Evolutionary conservation across 2,113 vertebrate genomes (phyloP).

Genomic region (Apodemus sylvaticus): DNA sequence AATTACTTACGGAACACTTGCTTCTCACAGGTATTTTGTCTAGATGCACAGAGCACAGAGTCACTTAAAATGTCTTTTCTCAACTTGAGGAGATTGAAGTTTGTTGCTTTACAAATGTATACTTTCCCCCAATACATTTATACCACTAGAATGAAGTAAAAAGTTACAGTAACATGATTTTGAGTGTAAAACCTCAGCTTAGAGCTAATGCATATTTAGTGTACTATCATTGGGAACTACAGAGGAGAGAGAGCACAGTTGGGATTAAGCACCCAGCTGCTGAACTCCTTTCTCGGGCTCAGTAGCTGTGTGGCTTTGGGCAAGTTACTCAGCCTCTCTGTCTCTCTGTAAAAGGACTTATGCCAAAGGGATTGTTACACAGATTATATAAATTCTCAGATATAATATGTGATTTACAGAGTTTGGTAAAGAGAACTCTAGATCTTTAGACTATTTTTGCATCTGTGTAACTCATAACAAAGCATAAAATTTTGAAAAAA

Average conservation of each 20-base stretch:
- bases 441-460: neutral
- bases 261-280: neutral
- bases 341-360: neutral
- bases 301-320: neutral
- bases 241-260: rapidly evolving
- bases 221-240: neutral
- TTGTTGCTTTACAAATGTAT: neutral
- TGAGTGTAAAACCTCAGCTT: conserved; percentile 17
- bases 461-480: neutral
- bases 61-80: neutral
- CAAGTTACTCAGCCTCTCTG: conserved; percentile 25
- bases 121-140: neutral
- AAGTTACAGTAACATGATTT: neutral
- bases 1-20: neutral
- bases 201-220: neutral
- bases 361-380: neutral
- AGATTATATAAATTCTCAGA: neutral
- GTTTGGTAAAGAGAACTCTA: neutral
- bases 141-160: neutral
- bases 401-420: neutral
- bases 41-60: neutral
- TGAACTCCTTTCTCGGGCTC: neutral
- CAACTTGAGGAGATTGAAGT: neutral
- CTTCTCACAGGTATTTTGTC: neutral
- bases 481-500: neutral